Percentiles rank a stretch among this genome's conserved stretches.
Evolutionary conservation across 2,888 invertebrate genomes (phyloP).

Genomic region (Tetragonula carbonaria): DNA sequence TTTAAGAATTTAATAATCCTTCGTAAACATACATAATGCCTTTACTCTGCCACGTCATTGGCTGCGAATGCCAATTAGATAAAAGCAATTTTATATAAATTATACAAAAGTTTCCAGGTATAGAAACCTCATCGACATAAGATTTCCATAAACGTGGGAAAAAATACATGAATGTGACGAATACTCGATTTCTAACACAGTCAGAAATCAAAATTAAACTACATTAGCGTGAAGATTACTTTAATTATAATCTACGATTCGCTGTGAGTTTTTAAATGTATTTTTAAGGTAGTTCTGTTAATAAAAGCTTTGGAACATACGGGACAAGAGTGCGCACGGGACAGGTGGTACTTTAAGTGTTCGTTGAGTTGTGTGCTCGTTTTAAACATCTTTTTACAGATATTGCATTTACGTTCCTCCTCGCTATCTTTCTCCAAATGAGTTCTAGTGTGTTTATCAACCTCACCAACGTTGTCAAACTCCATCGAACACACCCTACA

Average conservation of each 20-base stretch:
- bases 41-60: not conserved
- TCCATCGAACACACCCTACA: slow-evolving; percentile 77
- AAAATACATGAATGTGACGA: not conserved
- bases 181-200: slow-evolving; percentile 10
- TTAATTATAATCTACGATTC: slow-evolving; percentile 27
- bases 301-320: slow-evolving; percentile 77
- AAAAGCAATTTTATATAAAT: slow-evolving; percentile 20
- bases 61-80: slow-evolving; percentile 7
- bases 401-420: slow-evolving; percentile 72
- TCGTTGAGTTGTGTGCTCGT: slow-evolving; percentile 65
- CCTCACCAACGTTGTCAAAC: slow-evolving; percentile 75
- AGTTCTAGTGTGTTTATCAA: slow-evolving; percentile 76
- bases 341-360: slow-evolving; percentile 75
- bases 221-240: not conserved
- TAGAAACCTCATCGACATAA: slow-evolving; percentile 1
- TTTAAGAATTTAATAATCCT: slow-evolving; percentile 42
- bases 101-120: slow-evolving; percentile 20
- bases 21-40: slow-evolving; percentile 32
- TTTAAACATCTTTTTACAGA: slow-evolving; percentile 73
- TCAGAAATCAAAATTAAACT: not conserved
- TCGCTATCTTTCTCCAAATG: slow-evolving; percentile 70
- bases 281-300: slow-evolving; percentile 73
- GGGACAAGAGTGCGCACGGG: slow-evolving; percentile 73
- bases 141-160: not conserved
- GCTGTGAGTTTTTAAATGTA: slow-evolving; percentile 75